These are phyloP conservation scores for Drosophila equinoxialis DNA, from an alignment of 1,140 invertebrate species.

Conservation along the genomic window DNA sequence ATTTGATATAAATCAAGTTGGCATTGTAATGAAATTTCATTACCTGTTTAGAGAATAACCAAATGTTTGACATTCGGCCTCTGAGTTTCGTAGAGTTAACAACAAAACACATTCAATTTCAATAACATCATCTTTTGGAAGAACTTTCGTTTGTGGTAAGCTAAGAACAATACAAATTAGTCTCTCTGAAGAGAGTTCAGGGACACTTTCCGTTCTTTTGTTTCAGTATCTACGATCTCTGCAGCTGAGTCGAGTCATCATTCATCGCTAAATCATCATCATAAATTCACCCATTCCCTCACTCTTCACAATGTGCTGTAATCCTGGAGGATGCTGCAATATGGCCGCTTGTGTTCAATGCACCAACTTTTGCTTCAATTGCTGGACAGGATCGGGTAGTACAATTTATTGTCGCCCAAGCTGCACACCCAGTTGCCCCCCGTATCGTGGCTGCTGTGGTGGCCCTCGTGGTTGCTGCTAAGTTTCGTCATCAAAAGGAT, in stretches of 20 bases:
- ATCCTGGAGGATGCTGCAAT: conserved; percentile 63
- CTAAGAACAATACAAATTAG: background rate
- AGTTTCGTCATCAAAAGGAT: background rate
- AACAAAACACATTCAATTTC: conserved; percentile 27
- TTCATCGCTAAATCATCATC: background rate
- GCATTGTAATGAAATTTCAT: background rate
- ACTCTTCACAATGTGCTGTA: conserved; percentile 55
- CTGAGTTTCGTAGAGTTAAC: conserved; percentile 36
- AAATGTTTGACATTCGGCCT: conserved; percentile 25
- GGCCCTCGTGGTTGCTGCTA: conserved; percentile 45
- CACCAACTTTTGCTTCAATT: conserved; percentile 68
- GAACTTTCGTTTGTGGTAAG: conserved; percentile 37
- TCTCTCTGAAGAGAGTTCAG: background rate
- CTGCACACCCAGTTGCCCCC: conserved; percentile 39
- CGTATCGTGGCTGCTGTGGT: conserved; percentile 43
- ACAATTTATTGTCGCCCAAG: conserved; percentile 33
- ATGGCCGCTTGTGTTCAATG: conserved; percentile 52
- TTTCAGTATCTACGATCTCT: background rate
- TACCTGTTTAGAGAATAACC: background rate
- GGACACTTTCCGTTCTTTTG: background rate
- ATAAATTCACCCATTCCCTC: conserved; percentile 7
- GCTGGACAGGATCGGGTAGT: conserved; percentile 53
- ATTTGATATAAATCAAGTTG: too few relatives aligned
- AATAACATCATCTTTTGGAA: conserved; percentile 31
- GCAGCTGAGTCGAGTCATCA: background rate